Evolutionary conservation across 1,140 invertebrate genomes (phyloP), one percentile per base, ranked within the genome.

Genomic region (Hirudo medicinalis): DNA sequence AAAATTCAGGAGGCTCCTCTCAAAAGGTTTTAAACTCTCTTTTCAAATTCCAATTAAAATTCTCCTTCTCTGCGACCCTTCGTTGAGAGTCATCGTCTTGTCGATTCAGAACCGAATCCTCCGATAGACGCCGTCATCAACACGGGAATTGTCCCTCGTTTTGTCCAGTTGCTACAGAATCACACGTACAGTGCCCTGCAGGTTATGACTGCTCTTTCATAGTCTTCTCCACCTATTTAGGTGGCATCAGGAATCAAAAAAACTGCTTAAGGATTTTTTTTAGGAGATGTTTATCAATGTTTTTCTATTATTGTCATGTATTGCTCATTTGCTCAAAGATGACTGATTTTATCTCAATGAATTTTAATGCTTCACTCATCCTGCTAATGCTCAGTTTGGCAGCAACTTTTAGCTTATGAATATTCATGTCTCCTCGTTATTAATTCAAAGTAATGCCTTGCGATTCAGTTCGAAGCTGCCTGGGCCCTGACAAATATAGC

Each of bases 41-140:
- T 63, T 63, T 63, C 22, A 25, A 13, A 11, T 63, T 63, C 22
- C n/a, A n/a, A n/a, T n/a, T n/a, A n/a, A n/a, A 36, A 36, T 63
- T n/a, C 57, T 63, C 29, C 29, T 63, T 11, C 3, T 63, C 22
- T 25, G 22, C 17, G 57, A 25, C 29, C 0, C 29, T 60, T 63
- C 22, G 1, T 15, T 63, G 22, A 63, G 9, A 57, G 19, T 63
- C 29, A 25, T 22, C 17, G 22, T 63, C 57, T 25, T 20, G 9
- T n/a, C 29, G 11, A 63, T 25, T 63, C 76, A 81, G 95, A 98
- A 84, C 94, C 94, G 13, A 95, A 97, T 85, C 95, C 95, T 67
- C 94, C 93, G 2, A 98, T 98, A 77, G 92, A 97, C 83, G 93
- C 97, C 86, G 94, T 98, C n/a, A 97, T 97, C 78, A 86, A 89